Evolutionary conservation across 2,888 invertebrate genomes (phyloP), one percentile per base, ranked within the genome.

Genomic region (Dyspetes luteomarginatus): DNA sequence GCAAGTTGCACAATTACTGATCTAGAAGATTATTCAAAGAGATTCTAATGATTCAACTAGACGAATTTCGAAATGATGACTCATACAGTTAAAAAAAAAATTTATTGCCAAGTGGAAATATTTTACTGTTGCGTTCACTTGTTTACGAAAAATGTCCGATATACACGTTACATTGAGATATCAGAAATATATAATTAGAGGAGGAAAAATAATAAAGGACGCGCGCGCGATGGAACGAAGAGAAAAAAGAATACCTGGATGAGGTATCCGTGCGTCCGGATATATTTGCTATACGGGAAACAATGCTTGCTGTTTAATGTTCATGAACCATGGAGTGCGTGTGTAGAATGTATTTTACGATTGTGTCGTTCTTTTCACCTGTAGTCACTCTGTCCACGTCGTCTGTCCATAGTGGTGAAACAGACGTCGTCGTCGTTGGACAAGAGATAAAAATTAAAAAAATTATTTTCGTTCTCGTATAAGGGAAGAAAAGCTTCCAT

Each of bases 281-380:
- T 56, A 74, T 65, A 65, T 50, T 77, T 56, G 56, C 45, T 58
- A 67, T 45, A 48, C 55, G 56, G 81, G 64, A 73, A 81, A 81
- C 81, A 81, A 81, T 81, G 60, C 62, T 56, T 50, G 36, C 56
- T 64, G 55, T 64, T 73, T 12, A 58, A 77, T 81, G 81, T 77
- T 77, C 73, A 81, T 68, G 64, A 45, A 77, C 50, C 75, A 78
- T 78, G 75, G 58, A 71, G 55, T 50, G 65, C 71, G 60, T 71
- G 62, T 41, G 60, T 5, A 2, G 28, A 67, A 48, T 41, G 64
- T 69, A 52, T 52, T 60, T 60, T 50, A 78, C 72, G 52, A 75
- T 74, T 76, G 52, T 64, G 68, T 77, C 72, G 55, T 73, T 48
- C 7, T 45, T 72, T 43, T 41, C 41, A 60, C n/a, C 45, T 5